A percentile compares a stretch with the other conserved stretches of the same genome.
Evolutionary conservation across 1,140 invertebrate genomes (phyloP).

Genomic region (Drosophila tani): DNA sequence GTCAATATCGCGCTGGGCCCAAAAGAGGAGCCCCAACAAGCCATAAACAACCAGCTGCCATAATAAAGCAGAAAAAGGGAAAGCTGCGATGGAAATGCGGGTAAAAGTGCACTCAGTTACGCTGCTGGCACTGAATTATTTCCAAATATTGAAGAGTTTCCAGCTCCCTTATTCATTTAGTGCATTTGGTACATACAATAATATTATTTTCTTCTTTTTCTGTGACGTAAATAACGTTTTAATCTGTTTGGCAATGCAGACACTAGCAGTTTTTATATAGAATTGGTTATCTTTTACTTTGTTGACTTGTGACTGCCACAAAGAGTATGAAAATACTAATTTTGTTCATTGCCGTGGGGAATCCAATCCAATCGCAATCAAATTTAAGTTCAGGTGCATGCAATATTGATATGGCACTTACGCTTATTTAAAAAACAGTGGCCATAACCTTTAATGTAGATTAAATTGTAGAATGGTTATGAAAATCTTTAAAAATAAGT

Average conservation of each 20-base stretch:
- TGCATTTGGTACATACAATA: too few relatives aligned
- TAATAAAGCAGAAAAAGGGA: conserved; percentile 2
- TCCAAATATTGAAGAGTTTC: neutral
- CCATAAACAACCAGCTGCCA: conserved; percentile 22
- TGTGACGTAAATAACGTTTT: too few relatives aligned
- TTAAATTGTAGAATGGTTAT: too few relatives aligned
- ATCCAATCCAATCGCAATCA: conserved; percentile 21
- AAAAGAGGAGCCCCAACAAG: conserved; percentile 3
- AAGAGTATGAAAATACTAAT: neutral
- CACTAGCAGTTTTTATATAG: too few relatives aligned
- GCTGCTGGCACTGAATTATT: neutral
- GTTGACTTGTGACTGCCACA: neutral
- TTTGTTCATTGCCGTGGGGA: conserved; percentile 10
- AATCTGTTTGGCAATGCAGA: too few relatives aligned
- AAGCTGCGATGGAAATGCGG: neutral
- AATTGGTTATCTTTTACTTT: too few relatives aligned
- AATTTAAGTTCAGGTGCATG: conserved; percentile 17
- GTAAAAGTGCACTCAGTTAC: neutral
- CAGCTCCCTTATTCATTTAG: neutral
- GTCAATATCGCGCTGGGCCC: conserved; percentile 27
- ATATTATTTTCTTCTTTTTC: neutral
- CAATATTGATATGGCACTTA: neutral
- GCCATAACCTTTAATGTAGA: too few relatives aligned
- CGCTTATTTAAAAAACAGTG: neutral
- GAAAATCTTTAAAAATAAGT: too few relatives aligned